Conservation (phyloP, 2,888 invertebrate species). For the Drosophila pseudotalamancana region DNA sequence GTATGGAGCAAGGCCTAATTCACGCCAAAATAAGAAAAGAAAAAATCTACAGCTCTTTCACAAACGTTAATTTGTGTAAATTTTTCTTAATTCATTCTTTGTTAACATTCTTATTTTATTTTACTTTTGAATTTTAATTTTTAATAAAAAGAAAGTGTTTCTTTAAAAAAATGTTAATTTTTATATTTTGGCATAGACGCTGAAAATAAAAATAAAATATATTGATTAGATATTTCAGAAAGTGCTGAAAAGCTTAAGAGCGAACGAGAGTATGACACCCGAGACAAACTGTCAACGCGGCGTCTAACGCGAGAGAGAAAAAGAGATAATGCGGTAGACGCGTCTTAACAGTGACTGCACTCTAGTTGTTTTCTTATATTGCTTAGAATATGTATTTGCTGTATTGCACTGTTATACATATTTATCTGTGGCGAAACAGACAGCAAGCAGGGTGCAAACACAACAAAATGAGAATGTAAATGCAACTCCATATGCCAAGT, state of each 20-base stretch:
- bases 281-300: conserved; percentile 17
- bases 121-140: not conserved
- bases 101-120: not conserved
- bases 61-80: conserved; percentile 20
- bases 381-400: conserved; percentile 6
- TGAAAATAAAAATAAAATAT: conserved; percentile 29
- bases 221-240: conserved; percentile 53
- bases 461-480: conserved; percentile 10
- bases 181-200: conserved; percentile 9
- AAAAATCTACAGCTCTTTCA: conserved; percentile 11
- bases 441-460: not conserved
- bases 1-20: conserved; percentile 22
- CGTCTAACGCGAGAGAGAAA: not conserved
- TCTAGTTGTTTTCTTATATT: conserved; percentile 23
- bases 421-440: not conserved
- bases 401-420: conserved; percentile 17
- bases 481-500: conserved; percentile 42
- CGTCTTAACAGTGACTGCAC: conserved; percentile 20
- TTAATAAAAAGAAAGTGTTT: conserved; percentile 21
- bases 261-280: conserved; percentile 6
- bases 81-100: conserved; percentile 15
- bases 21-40: conserved; percentile 2
- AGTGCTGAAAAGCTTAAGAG: conserved; percentile 23
- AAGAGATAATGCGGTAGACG: conserved; percentile 5
- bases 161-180: not conserved